A percentile compares a stretch with the other conserved stretches of the same genome.
Conservation (phyloP, 2,113 vertebrate genomes). For the Amblyornis subalaris region DNA sequence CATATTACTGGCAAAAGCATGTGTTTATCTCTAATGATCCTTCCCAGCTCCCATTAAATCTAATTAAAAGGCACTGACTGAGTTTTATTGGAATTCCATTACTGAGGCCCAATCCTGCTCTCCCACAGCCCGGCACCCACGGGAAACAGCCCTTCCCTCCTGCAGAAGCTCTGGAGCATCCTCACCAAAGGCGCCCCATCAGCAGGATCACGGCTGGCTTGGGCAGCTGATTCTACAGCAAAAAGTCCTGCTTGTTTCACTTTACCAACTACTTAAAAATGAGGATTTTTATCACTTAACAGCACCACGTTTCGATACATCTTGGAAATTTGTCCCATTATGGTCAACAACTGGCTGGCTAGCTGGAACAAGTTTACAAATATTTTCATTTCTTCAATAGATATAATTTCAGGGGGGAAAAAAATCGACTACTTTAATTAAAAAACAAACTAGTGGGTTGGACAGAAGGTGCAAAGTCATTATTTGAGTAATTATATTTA, state of each 20-base stretch:
- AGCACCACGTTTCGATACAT: neutral
- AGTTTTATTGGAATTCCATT: constrained; percentile 45
- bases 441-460: constrained; percentile 19
- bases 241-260: neutral
- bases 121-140: fast-evolving
- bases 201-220: fast-evolving
- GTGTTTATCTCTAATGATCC: constrained; percentile 41
- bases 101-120: neutral
- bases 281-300: neutral
- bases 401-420: neutral
- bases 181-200: neutral
- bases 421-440: neutral
- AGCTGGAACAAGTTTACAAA: neutral
- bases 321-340: neutral
- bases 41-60: constrained; percentile 33
- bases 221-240: neutral
- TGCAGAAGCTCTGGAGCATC: neutral
- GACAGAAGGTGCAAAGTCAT: constrained; percentile 30
- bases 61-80: constrained; percentile 38
- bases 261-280: neutral
- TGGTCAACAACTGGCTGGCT: neutral
- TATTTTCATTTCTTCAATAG: neutral
- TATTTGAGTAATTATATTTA: constrained; percentile 35
- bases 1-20: constrained; percentile 32
- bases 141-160: neutral